These are phyloP conservation scores for Xenentodon cancila DNA, from an alignment of 2,797 vertebrate species.

Conservation along the genomic window DNA sequence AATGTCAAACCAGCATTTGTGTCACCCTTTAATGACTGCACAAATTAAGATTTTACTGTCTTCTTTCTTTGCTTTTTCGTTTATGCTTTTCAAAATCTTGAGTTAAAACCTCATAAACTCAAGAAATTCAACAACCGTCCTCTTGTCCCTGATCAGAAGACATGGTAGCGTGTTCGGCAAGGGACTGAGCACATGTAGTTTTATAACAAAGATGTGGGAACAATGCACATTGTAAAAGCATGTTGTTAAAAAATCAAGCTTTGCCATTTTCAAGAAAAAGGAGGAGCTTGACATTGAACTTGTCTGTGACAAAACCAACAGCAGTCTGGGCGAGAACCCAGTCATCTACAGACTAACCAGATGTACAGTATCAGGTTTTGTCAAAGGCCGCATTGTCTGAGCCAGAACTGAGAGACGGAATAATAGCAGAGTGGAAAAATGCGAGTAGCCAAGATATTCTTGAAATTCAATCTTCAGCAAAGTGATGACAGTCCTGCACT, in stretches of 20 bases:
- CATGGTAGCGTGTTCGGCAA: slow-evolving; percentile 23
- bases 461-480: slow-evolving; percentile 76
- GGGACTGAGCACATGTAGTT: slow-evolving; percentile 43
- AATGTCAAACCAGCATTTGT: no score
- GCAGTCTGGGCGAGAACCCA: slow-evolving; percentile 41
- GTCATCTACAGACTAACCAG: slow-evolving; percentile 61
- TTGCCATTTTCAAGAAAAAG: slow-evolving; percentile 52
- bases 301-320: slow-evolving; percentile 48
- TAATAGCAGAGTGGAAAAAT: slow-evolving; percentile 76
- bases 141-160: slow-evolving; percentile 18
- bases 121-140: slow-evolving; percentile 7
- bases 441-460: slow-evolving; percentile 70
- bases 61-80: background rate
- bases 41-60: background rate
- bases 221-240: slow-evolving; percentile 25
- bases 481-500: slow-evolving; percentile 72
- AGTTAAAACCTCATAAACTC: slow-evolving; percentile 4
- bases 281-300: slow-evolving; percentile 51
- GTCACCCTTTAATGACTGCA: background rate
- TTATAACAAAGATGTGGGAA: slow-evolving; percentile 48
- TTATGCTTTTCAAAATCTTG: background rate
- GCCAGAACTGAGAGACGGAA: slow-evolving; percentile 66
- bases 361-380: slow-evolving; percentile 65
- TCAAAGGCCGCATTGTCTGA: slow-evolving; percentile 77
- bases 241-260: slow-evolving; percentile 26